Evolutionary conservation across 1,140 invertebrate genomes (phyloP), one percentile per base, ranked within the genome.

Genomic region (Drosophila athabasca): DNA sequence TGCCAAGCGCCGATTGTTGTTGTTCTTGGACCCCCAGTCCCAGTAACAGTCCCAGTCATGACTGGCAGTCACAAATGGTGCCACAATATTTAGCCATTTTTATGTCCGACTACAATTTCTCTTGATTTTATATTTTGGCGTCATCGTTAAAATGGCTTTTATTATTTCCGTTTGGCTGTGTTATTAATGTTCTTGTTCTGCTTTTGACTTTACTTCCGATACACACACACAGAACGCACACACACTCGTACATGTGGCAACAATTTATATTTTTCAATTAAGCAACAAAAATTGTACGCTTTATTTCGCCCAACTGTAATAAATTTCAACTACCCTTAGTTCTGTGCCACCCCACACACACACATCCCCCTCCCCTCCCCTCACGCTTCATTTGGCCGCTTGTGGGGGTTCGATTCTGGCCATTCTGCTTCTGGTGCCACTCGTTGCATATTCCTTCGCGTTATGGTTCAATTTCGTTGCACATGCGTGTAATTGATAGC

Each of bases 251-350:
- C 64, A 68, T 71, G 62, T 48, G 73, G 59, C 62, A 59, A 75
- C 82, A 87, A 85, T 85, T 85, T 85, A 85, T 85, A 85, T 85
- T 85, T 85, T 85, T 85, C 82, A 85, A 85, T 85, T 85, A 85
- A 85, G 82, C 82, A 87, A 74, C 82, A 85, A 85, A 87, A 85
- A 85, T 87, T 82, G 78, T 87, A 87, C 82, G 82, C 82, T 85
- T 82, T 85, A 82, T 85, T 85, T 87, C 82, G 78, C 78, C 68
- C 82, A 78, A 87, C 74, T 72, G 82, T 78, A 85, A 85, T 85
- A 85, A 85, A 85, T 85, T 85, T 87, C 82, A 78, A 78, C 82
- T 71, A 78, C 82, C 59, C 65, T 58, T 58, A 68, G 68, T 55
- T 62, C 53, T 11, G 31, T 9, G 26, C 19, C 39, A 43, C 9